Evolutionary conservation across 2,888 invertebrate species (phyloP).

Genomic region (Itoplectis maculator): DNA sequence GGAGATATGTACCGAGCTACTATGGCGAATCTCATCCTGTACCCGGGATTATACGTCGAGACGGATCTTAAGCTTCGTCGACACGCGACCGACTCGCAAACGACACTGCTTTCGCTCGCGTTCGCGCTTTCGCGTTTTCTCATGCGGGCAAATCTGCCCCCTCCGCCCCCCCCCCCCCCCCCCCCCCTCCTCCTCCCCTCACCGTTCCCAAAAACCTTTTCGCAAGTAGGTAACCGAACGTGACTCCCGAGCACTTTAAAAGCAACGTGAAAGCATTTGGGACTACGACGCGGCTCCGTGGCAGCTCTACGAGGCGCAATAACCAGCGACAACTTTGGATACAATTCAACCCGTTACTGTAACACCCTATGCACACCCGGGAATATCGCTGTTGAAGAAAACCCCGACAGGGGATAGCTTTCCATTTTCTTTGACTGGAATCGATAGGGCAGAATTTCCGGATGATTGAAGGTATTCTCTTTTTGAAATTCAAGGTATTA

Average conservation of each 20-base stretch:
- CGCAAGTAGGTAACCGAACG: constrained; percentile 46
- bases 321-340: constrained; percentile 31
- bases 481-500: not conserved
- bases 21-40: constrained; percentile 30
- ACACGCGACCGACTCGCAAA: constrained; percentile 49
- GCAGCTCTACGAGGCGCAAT: constrained; percentile 9
- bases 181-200: not conserved
- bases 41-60: constrained; percentile 46
- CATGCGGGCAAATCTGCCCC: constrained; percentile 12
- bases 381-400: not conserved
- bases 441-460: not conserved
- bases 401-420: not conserved
- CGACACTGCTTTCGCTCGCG: constrained; percentile 53
- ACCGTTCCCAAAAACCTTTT: constrained; percentile 14
- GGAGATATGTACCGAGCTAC: not conserved
- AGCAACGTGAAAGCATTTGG: constrained; percentile 36
- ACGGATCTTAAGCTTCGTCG: constrained; percentile 56
- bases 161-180: not conserved
- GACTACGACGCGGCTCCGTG: not conserved
- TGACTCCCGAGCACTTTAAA: constrained; percentile 48
- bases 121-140: constrained; percentile 51
- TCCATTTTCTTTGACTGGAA: not conserved
- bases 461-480: not conserved
- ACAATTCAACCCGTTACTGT: constrained; percentile 16
- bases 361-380: not conserved